A percentile compares a stretch with the other conserved stretches of the same genome.
These are phyloP conservation scores for Clamator glandarius DNA, from an alignment of 2,797 vertebrate species.

Conservation along the genomic window DNA sequence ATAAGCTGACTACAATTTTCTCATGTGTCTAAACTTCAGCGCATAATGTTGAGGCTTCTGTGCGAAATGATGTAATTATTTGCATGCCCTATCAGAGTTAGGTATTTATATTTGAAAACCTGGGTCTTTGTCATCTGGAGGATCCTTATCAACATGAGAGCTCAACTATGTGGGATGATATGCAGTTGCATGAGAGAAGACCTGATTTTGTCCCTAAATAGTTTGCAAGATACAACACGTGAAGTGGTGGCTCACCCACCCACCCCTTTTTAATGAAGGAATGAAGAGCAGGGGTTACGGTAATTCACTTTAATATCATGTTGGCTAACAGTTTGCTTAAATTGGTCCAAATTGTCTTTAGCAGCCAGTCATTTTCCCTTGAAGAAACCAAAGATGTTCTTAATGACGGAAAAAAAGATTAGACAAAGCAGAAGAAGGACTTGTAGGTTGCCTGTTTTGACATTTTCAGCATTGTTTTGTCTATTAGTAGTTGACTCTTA, in stretches of 20 bases:
- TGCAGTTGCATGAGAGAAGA: constrained; percentile 38
- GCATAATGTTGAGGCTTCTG: constrained; percentile 9
- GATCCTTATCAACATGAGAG: constrained; percentile 64
- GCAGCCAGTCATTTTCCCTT: not conserved
- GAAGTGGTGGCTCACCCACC: not conserved
- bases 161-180: constrained; percentile 63
- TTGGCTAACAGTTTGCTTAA: not conserved
- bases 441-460: not conserved
- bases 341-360: not conserved
- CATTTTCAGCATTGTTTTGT: not conserved
- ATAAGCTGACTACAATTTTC: constrained; percentile 31
- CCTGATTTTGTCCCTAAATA: constrained; percentile 50
- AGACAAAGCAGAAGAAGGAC: not conserved
- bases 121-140: constrained; percentile 35
- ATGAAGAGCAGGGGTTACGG: constrained; percentile 16
- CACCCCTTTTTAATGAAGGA: not conserved
- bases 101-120: constrained; percentile 65
- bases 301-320: not conserved
- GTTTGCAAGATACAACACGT: constrained; percentile 62
- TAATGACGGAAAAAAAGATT: not conserved
- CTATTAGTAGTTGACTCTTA: not conserved
- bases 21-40: not conserved
- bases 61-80: constrained; percentile 42
- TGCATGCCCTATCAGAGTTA: constrained; percentile 36
- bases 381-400: not conserved